Percentiles rank a stretch among this genome's conserved stretches.
These are phyloP conservation scores for Drosophila paracracens DNA, from an alignment of 2,888 invertebrate species.

Conservation along the genomic window DNA sequence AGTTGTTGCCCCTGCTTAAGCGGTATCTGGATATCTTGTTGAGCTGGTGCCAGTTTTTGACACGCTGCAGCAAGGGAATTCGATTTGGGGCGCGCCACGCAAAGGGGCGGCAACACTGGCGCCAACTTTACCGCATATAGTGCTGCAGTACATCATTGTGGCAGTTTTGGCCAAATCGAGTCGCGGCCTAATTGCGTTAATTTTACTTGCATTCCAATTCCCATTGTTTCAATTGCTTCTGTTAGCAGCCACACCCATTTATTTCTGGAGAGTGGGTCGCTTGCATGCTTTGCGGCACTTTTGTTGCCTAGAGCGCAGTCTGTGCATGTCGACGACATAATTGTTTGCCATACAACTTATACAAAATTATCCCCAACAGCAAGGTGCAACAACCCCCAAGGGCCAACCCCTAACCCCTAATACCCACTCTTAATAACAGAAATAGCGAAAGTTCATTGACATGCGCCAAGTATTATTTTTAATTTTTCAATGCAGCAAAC, in stretches of 20 bases:
- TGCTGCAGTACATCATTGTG: conserved; percentile 61
- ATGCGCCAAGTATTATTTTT: conserved; percentile 18
- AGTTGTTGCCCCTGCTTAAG: conserved; percentile 18
- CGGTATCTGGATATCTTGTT: conserved; percentile 9
- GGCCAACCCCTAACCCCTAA: not conserved
- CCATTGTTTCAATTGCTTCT: conserved; percentile 56
- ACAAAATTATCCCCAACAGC: conserved; percentile 60
- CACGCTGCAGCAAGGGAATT: conserved; percentile 62
- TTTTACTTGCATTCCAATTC: conserved; percentile 72
- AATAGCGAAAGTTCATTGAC: conserved; percentile 39
- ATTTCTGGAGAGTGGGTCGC: not conserved
- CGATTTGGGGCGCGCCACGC: conserved; percentile 70
- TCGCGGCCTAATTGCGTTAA: conserved; percentile 78
- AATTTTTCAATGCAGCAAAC: conserved; percentile 10
- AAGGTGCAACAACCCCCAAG: conserved; percentile 53
- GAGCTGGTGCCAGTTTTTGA: conserved; percentile 60
- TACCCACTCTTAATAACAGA: not conserved
- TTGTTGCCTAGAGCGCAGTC: conserved; percentile 31
- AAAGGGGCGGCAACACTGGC: conserved; percentile 43
- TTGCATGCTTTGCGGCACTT: conserved; percentile 76
- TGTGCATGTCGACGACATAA: conserved; percentile 77
- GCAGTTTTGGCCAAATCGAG: conserved; percentile 39
- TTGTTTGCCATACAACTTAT: conserved; percentile 65
- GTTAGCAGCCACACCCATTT: conserved; percentile 46
- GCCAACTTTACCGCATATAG: conserved; percentile 36